Base-by-base conservation (phyloP, 2,113 vertebrate genomes). In the Sclerurus mexicanus region DNA sequence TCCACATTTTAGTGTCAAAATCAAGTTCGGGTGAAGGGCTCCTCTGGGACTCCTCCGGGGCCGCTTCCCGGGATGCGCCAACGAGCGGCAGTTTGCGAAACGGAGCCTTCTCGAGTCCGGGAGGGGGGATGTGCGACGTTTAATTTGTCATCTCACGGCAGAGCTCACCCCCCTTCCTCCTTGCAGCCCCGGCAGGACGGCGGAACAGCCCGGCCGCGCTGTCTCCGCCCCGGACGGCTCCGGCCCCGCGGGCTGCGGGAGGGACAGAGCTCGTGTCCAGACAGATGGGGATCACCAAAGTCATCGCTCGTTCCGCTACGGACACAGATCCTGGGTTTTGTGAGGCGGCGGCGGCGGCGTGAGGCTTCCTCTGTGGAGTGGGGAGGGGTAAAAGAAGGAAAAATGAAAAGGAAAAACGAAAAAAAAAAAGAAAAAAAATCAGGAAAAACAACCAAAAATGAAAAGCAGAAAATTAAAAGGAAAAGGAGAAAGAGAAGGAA, bases 1-100 rank as follows among this genome's bases (percentile, higher is more conserved):
- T 93, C 46, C 50, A 56, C 60, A 40, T 84, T 91, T 91, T 14
- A 74, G 53, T 60, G 89, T 67, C 72, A 95, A 92, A 92, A 88
- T 59, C 55, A 68, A 92, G 59, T 25, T 84, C 56, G 47, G 83
- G 55, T 58, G 88, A 80, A 62, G 50, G 46, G 40, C n/a, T 82
- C 40, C 81, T 83, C 69, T 27, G 71, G 66, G 62, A 94, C 2
- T 25, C 4, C 60, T 37, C 49, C 13, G 4, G 33, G n/a, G 55
- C 67, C 4, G 33, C 63, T 67, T 69, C 49, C 66, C 14, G 14
- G 58, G 55, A 22, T 2, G 4, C 6, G 2, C 71, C 11, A 5
- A 15, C 3, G 2, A 76, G 67, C 27, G n/a, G 31, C 25, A 35
- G 30, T 11, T 81, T 13, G 59, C 60, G 31, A 4, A 1, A 28